These are phyloP conservation scores for Chlorodrepanis virens DNA, from an alignment of 2,113 vertebrate genomes.

Conservation along the genomic window DNA sequence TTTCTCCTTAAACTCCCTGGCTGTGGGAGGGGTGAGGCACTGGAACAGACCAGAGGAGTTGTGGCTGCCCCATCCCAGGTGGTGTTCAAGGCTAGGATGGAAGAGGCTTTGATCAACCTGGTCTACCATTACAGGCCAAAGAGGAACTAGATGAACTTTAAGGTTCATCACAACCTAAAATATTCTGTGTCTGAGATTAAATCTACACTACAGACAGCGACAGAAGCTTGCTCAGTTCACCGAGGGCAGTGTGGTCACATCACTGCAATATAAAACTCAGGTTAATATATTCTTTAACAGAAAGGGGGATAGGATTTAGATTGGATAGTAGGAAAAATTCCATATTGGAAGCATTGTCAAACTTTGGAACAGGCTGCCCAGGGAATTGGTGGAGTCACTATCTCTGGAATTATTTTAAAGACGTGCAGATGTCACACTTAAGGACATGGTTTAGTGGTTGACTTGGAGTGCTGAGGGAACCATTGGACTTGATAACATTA, in stretches of 20 bases:
- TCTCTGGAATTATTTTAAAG: neutral
- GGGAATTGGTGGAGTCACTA: neutral
- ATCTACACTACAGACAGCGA: neutral
- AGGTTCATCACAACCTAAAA: neutral
- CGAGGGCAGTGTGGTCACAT: neutral
- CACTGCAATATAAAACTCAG: neutral
- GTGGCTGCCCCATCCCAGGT: neutral
- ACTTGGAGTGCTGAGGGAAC: neutral
- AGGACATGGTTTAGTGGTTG: neutral
- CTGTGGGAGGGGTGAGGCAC: neutral
- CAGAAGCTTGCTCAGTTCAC: neutral
- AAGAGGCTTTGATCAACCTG: neutral
- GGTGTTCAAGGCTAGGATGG: neutral
- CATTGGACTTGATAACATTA: rapidly evolving
- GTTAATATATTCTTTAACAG: neutral
- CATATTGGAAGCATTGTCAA: neutral
- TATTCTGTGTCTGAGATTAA: neutral
- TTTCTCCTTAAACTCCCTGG: neutral
- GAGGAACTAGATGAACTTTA: neutral
- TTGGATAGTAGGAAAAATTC: neutral
- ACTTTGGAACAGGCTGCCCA: neutral
- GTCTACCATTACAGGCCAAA: neutral
- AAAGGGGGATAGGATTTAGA: neutral
- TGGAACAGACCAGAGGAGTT: neutral
- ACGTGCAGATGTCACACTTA: neutral